phyloP scores from a whole-genome alignment of 2,888 invertebrate species.

The Nymphalis polychloros region DNA sequence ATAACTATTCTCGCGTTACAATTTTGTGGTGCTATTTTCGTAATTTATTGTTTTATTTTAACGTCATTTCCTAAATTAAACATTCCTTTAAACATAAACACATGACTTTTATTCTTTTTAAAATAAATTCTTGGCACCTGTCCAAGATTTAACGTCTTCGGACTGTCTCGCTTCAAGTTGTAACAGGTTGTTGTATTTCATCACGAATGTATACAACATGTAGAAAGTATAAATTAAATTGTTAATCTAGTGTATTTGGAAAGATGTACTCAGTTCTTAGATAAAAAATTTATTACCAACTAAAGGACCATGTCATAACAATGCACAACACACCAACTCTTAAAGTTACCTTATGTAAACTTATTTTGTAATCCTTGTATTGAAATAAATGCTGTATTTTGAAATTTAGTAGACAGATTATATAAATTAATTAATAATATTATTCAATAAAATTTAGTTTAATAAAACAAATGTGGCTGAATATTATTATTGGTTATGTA shows the following conservation, averaged over 20 bases:
- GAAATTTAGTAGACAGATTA: too few relatives aligned
- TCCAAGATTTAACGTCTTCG: slow-evolving; percentile 31
- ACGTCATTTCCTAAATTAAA: slow-evolving; percentile 4
- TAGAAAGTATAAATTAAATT: not conserved
- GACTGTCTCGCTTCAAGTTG: slow-evolving; percentile 23
- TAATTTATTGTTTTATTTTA: slow-evolving; percentile 14
- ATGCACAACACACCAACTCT: too few relatives aligned
- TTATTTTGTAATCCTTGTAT: too few relatives aligned
- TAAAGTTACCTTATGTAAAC: too few relatives aligned
- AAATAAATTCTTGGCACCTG: slow-evolving; percentile 24
- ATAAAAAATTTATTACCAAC: not conserved
- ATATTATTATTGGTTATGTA: too few relatives aligned
- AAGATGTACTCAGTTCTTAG: not conserved
- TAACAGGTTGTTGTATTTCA: slow-evolving; percentile 32
- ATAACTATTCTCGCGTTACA: not conserved
- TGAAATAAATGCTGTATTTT: too few relatives aligned
- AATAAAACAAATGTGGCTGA: too few relatives aligned
- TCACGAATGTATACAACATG: not conserved
- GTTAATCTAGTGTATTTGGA: not conserved
- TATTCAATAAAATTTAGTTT: too few relatives aligned
- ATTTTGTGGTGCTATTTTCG: slow-evolving; percentile 24
- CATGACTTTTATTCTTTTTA: slow-evolving; percentile 18
- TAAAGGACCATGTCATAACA: too few relatives aligned
- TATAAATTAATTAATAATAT: too few relatives aligned
- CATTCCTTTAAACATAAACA: slow-evolving; percentile 33